phyloP scores from a whole-genome alignment of 1,140 invertebrate genomes.

The Subanguina moxae region DNA sequence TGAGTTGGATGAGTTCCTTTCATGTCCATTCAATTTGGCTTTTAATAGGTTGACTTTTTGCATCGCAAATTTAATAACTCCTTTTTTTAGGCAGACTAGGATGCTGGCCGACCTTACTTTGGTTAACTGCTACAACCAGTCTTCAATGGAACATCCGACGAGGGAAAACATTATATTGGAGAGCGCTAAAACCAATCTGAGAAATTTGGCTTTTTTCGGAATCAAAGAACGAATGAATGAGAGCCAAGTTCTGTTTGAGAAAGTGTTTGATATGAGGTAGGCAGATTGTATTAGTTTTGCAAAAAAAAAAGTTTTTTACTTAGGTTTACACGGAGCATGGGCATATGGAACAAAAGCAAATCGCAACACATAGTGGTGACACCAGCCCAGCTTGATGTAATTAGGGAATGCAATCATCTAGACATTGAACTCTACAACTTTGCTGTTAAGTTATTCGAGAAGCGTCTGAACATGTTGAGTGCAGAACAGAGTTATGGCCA shows the following conservation, averaged over 20 bases:
- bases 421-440: conserved; percentile 90
- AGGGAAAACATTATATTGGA: conserved; percentile 65
- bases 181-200: conserved; percentile 88
- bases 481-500: neutral
- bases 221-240: conserved; percentile 89
- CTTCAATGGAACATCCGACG: conserved; percentile 20
- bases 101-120: conserved; percentile 92
- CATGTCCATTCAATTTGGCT: conserved; percentile 85
- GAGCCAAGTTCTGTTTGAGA: conserved; percentile 91
- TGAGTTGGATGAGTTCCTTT: conserved; percentile 68
- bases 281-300: conserved; percentile 61
- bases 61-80: neutral
- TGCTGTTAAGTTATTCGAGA: conserved; percentile 80
- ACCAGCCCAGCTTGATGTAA: conserved; percentile 70
- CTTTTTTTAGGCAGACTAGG: conserved; percentile 73
- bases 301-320: conserved; percentile 12
- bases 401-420: conserved; percentile 77
- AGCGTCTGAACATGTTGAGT: conserved; percentile 48
- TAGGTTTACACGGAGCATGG: conserved; percentile 57
- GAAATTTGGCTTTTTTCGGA: conserved; percentile 91
- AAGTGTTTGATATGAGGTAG: conserved; percentile 89
- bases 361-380: conserved; percentile 72
- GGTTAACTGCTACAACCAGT: conserved; percentile 78
- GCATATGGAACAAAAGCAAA: conserved; percentile 58
- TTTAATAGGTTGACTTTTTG: conserved; percentile 78